Evolutionary conservation across 2,888 invertebrate species (phyloP).

Genomic region (Lithophane semibrunnea): DNA sequence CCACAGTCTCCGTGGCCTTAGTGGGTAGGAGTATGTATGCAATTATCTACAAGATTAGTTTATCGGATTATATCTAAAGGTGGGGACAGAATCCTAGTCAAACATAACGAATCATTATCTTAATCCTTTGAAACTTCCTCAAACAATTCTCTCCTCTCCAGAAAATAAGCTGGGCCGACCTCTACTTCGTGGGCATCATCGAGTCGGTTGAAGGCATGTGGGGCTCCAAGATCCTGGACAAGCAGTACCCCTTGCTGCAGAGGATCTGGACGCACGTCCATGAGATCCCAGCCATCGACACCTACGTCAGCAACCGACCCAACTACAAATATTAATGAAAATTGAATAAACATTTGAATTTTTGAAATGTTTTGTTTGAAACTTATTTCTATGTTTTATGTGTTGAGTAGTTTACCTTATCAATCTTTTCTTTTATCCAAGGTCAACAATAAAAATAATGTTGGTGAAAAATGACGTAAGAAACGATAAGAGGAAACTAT

Average conservation of each 20-base stretch:
- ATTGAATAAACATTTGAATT: slow-evolving; percentile 25
- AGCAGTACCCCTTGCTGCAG: slow-evolving; percentile 66
- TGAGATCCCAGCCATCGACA: slow-evolving; percentile 70
- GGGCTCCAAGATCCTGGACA: slow-evolving; percentile 66
- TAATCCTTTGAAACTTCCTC: background rate
- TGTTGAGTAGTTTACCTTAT: background rate
- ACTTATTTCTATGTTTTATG: background rate
- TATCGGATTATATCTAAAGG: background rate
- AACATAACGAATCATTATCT: background rate
- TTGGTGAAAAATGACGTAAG: background rate
- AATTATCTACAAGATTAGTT: no score
- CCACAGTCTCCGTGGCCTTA: no score
- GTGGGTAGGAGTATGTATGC: background rate
- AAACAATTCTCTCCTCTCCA: background rate
- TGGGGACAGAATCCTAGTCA: background rate
- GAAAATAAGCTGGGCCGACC: slow-evolving; percentile 70
- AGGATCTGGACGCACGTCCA: slow-evolving; percentile 67
- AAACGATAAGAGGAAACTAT: background rate
- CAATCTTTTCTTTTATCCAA: background rate
- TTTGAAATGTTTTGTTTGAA: background rate
- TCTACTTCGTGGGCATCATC: slow-evolving; percentile 72
- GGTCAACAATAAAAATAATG: background rate
- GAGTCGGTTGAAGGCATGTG: slow-evolving; percentile 70
- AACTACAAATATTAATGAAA: slow-evolving; percentile 59
- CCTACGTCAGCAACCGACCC: slow-evolving; percentile 72